phyloP scores from a whole-genome alignment of 2,888 invertebrate genomes.

The Sarcophaga caerulescens region DNA sequence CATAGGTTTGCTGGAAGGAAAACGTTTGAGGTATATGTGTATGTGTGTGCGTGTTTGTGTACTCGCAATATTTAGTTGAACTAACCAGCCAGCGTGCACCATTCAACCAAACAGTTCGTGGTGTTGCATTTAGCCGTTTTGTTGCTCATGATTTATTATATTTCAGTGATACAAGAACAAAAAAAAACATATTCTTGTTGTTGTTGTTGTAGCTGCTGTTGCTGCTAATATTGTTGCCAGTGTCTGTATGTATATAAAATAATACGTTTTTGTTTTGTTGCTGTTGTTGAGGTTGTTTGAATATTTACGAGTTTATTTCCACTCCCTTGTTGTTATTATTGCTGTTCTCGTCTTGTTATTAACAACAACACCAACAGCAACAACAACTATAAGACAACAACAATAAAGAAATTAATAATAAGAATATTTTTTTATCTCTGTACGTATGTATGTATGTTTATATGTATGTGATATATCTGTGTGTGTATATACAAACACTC shows the following conservation, averaged over 20 bases:
- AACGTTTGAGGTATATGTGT: not conserved
- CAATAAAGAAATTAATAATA: no score
- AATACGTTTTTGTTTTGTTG: conserved; percentile 16
- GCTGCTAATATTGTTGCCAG: conserved; percentile 14
- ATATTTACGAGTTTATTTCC: conserved; percentile 67
- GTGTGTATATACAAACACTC: not conserved
- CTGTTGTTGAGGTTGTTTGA: conserved; percentile 56
- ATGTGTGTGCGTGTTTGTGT: no score
- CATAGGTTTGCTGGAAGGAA: no score
- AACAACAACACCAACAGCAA: conserved; percentile 31
- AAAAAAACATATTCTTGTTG: conserved; percentile 21
- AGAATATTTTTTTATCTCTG: no score
- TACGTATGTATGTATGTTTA: no score
- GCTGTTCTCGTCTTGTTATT: conserved; percentile 62
- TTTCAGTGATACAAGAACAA: conserved; percentile 54
- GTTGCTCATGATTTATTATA: conserved; percentile 67
- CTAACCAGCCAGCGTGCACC: no score
- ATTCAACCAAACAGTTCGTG: no score
- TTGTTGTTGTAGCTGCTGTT: conserved; percentile 49
- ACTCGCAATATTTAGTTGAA: no score
- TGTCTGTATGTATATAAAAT: no score
- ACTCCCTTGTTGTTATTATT: no score
- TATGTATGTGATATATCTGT: conserved; percentile 5
- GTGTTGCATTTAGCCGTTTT: conserved; percentile 46
- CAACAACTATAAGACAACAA: no score